Evolutionary conservation across 2,113 vertebrate genomes (phyloP), one percentile per base, ranked within the genome.

Genomic region (Upupa epops): DNA sequence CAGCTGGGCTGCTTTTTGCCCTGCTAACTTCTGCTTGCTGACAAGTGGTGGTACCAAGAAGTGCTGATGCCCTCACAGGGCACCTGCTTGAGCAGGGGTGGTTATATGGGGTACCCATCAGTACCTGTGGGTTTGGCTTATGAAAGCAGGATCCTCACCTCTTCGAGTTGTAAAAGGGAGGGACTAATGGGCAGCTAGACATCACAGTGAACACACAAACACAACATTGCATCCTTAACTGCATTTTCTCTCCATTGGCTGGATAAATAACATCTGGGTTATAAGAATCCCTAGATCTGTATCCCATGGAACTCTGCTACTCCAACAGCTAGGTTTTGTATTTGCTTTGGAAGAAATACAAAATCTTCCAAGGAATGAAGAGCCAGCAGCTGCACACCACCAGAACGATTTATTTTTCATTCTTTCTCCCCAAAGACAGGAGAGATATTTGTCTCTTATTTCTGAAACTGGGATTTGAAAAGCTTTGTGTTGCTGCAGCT

Each of bases 301-400:
- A 85, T 77, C 71, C 72, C 65, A 56, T 48, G 74, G 83, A 74
- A 71, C 46, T 81, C 83, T 26, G n/a, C 54, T 70, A 66, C 76
- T 94, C 68, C 83, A 71, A 52, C 83, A 86, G 65, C 75, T 94
- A 66, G n/a, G 73, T 85, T 88, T 77, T 68, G 31, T 61, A 94
- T 95, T 95, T 95, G 79, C 83, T 54, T 92, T 94, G 90, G 88
- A 94, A 94, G 80, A 64, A 68, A 90, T 64, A 80, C 90, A 77
- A 88, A 78, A 86, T 86, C 56, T 92, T 94, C 88, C 48, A 68
- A 90, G 79, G 93, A 92, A 94, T 93, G 88, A 91, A 86, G 37
- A 89, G 80, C 73, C 76, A 61, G 73, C 76, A 94, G 91, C 80
- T 91, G 69, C 68, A 80, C 74, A 82, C 94, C 75, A 90, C 83